Evolutionary conservation across 2,888 invertebrate species (phyloP), one percentile per base, ranked within the genome.

Genomic region (Hipparchia sbordonii): DNA sequence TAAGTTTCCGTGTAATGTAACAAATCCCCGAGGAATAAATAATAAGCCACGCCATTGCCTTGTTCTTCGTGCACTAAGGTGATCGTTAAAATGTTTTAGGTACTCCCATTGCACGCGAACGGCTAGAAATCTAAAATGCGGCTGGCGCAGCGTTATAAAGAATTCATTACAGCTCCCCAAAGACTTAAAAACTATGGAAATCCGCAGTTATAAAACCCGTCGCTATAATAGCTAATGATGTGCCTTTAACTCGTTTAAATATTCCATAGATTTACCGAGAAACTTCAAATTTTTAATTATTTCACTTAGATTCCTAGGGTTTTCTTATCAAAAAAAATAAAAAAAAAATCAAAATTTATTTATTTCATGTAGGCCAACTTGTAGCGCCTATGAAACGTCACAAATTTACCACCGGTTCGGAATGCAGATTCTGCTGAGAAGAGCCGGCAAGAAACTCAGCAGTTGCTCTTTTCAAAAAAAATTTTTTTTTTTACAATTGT

Each of bases 131-230:
- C 61, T 67, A 62, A 72, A 72, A 68, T 57, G 70, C 62, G 67
- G 70, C 67, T 72, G 54, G 72, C 62, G 70, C 67, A 62, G 59
- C 33, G 59, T 67, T 59, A 73, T 76, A 73, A 73, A 72, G 77
- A 74, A 72, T 68, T 70, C 72, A 72, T 67, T 74, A 72, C 70
- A 61, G 66, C 23, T 71, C 73, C 61, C 73, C 65, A 51, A 71
- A 72, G 71, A 67, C 68, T 71, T 65, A 71, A 72, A 75, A 74
- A 75, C 52, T 33, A 70, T 60, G 59, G 65, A 67, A 72, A 57
- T 51, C 60, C 65, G 71, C 66, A 66, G 70, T 72, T 62, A 71
- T 71, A 69, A 71, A 72, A 71, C 48, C 57, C 66, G 52, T 33
- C 52, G 51, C 9, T 52, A n/a, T 48, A 63, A 63, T 65, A 10